phyloP scores from a whole-genome alignment of 2,113 vertebrate species.

The Carettochelys insculpta region DNA sequence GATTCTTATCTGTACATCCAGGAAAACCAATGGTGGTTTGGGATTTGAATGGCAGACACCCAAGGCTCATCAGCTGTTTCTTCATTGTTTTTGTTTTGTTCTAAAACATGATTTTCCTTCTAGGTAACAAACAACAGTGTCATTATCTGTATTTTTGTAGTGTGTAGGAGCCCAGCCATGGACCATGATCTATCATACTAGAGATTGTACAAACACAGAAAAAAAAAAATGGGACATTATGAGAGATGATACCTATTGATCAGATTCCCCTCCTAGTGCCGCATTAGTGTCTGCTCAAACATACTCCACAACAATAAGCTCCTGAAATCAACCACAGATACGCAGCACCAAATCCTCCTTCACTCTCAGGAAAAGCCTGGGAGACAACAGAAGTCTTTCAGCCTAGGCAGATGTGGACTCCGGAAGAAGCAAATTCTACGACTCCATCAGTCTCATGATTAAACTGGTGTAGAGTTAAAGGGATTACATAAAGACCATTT shows the following conservation, averaged over 20 bases:
- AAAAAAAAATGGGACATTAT: neutral
- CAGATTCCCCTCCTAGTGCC: neutral
- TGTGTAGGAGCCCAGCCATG: no score
- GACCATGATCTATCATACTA: neutral
- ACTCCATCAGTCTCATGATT: neutral
- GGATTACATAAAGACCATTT: neutral
- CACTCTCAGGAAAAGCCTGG: neutral
- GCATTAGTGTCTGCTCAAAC: neutral
- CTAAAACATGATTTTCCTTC: neutral
- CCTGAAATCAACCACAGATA: neutral
- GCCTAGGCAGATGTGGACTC: neutral
- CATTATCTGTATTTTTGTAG: no score
- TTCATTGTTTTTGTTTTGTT: neutral
- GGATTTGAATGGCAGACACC: neutral
- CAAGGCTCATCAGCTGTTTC: neutral
- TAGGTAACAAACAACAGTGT: neutral
- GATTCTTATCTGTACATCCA: neutral
- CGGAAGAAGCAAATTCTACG: neutral
- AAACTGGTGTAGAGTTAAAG: neutral
- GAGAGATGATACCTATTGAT: neutral
- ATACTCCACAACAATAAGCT: neutral
- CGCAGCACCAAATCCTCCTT: neutral
- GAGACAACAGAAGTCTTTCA: neutral
- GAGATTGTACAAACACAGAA: neutral
- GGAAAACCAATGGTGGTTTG: neutral